These are phyloP conservation scores for Dolichopus griseipennis DNA, from an alignment of 2,888 invertebrate species.

Conservation along the genomic window DNA sequence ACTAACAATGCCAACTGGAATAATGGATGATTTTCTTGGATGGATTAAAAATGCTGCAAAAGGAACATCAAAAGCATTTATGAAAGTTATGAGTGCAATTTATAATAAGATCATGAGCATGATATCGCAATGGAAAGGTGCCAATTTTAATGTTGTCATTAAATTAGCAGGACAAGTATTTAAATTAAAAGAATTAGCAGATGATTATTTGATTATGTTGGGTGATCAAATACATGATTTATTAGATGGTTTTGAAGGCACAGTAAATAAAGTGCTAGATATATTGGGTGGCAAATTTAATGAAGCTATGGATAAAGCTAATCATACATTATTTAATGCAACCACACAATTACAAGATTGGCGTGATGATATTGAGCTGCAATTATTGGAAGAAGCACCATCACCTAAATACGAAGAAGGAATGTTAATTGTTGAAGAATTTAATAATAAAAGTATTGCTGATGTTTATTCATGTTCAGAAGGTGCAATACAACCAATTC, in stretches of 20 bases:
- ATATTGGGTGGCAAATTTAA: neutral
- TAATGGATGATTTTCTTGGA: neutral
- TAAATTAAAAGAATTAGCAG: neutral
- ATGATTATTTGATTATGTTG: neutral
- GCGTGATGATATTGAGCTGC: neutral
- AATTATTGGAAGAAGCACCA: neutral
- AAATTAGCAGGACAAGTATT: neutral
- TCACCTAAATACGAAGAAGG: neutral
- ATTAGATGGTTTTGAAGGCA: neutral
- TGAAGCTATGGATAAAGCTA: conserved; percentile 11
- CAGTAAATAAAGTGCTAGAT: neutral
- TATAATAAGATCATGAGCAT: neutral
- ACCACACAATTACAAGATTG: conserved; percentile 10
- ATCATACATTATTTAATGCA: conserved; percentile 10
- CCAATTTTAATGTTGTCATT: neutral
- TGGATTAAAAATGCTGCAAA: conserved; percentile 1
- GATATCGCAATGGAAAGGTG: neutral
- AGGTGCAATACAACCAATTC: conserved; percentile 1
- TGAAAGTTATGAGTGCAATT: neutral
- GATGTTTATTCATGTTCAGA: conserved; percentile 8
- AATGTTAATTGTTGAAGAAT: neutral
- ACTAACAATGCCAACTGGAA: neutral
- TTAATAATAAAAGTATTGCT: neutral
- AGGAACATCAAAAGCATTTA: neutral
- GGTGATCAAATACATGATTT: neutral